Percentiles rank a stretch among this genome's conserved stretches.
These are phyloP conservation scores for Ardeotis arabs DNA, from an alignment of 2,113 vertebrate genomes.

Conservation along the genomic window DNA sequence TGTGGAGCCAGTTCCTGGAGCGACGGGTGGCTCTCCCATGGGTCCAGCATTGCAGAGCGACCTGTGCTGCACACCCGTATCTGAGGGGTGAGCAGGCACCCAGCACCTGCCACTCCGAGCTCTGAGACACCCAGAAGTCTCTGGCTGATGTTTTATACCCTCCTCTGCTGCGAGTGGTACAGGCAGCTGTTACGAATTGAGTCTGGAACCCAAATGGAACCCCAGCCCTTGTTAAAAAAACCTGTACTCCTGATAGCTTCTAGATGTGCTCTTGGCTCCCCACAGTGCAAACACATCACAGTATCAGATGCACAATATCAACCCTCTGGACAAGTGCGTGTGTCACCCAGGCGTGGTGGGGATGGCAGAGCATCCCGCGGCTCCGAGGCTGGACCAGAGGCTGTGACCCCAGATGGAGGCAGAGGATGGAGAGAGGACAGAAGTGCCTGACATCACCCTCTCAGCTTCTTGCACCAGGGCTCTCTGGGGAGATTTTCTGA, in stretches of 20 bases:
- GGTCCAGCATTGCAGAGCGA: background rate
- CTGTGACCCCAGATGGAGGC: background rate
- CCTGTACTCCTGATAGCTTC: background rate
- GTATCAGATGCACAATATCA: too few relatives aligned
- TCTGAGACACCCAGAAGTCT: background rate
- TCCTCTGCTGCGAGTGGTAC: background rate
- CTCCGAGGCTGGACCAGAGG: background rate
- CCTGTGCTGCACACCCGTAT: background rate
- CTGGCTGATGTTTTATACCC: background rate
- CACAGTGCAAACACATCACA: background rate
- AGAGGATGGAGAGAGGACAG: background rate
- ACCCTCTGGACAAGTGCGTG: accelerated
- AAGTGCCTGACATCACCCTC: background rate
- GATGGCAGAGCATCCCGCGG: background rate
- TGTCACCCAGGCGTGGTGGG: accelerated
- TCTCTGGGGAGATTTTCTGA: background rate
- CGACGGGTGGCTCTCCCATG: accelerated
- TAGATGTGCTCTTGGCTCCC: background rate
- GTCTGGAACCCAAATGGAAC: background rate
- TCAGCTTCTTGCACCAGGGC: background rate
- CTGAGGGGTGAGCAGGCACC: background rate
- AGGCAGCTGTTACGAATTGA: background rate
- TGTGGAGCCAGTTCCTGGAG: accelerated
- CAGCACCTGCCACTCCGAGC: accelerated
- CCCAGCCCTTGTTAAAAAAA: background rate